Evolutionary conservation across 2,113 vertebrate genomes (phyloP).

Genomic region (Neolamprologus variostigma): DNA sequence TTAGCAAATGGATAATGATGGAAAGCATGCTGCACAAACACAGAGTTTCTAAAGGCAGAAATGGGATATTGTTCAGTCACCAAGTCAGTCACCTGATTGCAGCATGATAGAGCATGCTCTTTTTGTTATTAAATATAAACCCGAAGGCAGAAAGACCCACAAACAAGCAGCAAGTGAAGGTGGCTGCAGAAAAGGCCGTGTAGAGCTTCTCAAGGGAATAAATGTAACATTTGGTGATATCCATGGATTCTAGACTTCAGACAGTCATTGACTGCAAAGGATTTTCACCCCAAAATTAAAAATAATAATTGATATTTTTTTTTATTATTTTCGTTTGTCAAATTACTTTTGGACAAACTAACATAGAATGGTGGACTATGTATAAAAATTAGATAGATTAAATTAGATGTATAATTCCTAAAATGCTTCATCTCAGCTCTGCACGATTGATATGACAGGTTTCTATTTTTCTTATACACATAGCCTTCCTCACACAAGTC

Average conservation of each 20-base stretch:
- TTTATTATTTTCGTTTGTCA: fast-evolving
- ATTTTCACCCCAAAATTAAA: not conserved
- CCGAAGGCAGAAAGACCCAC: not conserved
- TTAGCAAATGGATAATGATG: not conserved
- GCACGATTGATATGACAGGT: not conserved
- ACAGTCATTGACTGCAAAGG: not conserved
- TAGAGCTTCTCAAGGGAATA: not conserved
- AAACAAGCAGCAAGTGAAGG: not conserved
- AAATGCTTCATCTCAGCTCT: not conserved
- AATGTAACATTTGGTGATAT: not conserved
- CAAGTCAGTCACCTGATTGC: not conserved
- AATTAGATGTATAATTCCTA: not conserved
- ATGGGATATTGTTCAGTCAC: not conserved
- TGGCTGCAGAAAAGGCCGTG: not conserved
- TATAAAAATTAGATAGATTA: not conserved
- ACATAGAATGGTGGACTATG: not conserved
- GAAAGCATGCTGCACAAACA: not conserved
- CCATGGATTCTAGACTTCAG: not conserved
- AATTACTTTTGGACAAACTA: not conserved
- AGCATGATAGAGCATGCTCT: not conserved
- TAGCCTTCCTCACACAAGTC: not conserved
- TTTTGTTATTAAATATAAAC: not conserved
- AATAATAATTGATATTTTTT: not conserved
- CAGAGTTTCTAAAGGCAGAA: not conserved
- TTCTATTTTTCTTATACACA: not conserved